Evolutionary conservation across 2,113 vertebrate species (phyloP), one percentile per base, ranked within the genome.

Genomic region (Papio anubis): DNA sequence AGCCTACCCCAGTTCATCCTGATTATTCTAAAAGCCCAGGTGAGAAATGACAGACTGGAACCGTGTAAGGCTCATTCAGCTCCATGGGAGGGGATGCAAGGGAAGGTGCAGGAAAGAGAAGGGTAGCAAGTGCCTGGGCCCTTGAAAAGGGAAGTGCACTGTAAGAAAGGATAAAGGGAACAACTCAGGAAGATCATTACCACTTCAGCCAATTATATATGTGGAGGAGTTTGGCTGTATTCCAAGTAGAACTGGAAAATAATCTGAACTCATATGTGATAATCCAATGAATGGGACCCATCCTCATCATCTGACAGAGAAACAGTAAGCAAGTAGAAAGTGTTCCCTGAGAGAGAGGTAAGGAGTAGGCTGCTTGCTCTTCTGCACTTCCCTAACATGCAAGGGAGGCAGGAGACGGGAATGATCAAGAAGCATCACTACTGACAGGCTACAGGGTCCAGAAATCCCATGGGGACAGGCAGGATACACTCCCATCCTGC

Each of bases 131-230:
- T 2, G 6, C 23, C 7, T 5, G 3, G 52, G n/a, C n/a, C 16
- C 6, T 23, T 30, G 21, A 9, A n/a, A 35, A 50, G 89, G 18
- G 50, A 16, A 0, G 7, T 0, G 9, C 0, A 4, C 3, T 2
- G 21, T 21, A 6, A 52, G 48, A n/a, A 32, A 38, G 50, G 59
- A 68, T 6, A 25, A 52, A 55, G 48, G 27, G 11, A 4, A 13
- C 6, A 12, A 21, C 13, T 40, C 2, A 17, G 20, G 21, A 85
- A 45, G 59, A 30, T 52, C n/a, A 14, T 2, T 17, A 0, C 25
- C 8, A 21, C 52, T 50, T 40, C 25, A 86, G 50, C 27, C 59
- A 55, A 16, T 13, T 50, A 23, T 0, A 3, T 25, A 18, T 1
- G 45, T 16, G 21, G 43, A n/a, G 43, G 32, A 57, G 45, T 23